Percentiles rank a stretch among this genome's conserved stretches.
Evolutionary conservation across 2,797 vertebrate genomes (phyloP).

Genomic region (Pachyuromys duprasi): DNA sequence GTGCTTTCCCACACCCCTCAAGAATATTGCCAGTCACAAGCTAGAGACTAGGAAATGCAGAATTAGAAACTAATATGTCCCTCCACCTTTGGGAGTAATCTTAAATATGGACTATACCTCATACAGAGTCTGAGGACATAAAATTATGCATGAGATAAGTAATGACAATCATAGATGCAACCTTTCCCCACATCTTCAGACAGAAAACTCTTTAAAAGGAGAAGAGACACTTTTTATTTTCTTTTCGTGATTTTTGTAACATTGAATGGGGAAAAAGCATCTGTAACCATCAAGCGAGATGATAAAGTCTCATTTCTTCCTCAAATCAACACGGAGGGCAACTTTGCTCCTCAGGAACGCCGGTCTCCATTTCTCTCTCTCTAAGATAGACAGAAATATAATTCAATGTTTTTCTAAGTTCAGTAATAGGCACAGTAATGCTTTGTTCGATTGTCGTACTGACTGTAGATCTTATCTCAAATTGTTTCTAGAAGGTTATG

Average conservation of each 20-base stretch:
- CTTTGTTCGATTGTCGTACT: conserved; percentile 12
- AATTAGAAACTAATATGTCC: conserved; percentile 15
- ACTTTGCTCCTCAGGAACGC: not conserved
- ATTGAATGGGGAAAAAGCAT: not conserved
- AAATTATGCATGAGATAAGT: conserved; percentile 28
- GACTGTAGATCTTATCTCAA: conserved; percentile 13
- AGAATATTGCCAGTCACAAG: conserved; percentile 29
- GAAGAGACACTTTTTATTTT: not conserved
- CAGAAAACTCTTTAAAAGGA: conserved; percentile 26
- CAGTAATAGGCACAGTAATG: not conserved
- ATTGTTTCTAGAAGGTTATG: conserved; percentile 50
- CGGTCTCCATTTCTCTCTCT: conserved; percentile 5
- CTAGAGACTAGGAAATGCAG: conserved; percentile 7
- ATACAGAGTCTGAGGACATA: conserved; percentile 12
- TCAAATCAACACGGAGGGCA: not conserved
- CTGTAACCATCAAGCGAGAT: not conserved
- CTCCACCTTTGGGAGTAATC: not conserved
- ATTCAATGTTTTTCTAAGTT: not conserved
- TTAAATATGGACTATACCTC: not conserved
- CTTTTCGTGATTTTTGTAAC: conserved; percentile 32
- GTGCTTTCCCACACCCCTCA: not conserved
- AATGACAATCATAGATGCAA: conserved; percentile 16
- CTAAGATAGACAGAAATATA: not conserved
- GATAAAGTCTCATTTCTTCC: not conserved
- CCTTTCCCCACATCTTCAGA: conserved; percentile 7